phyloP scores from a whole-genome alignment of 2,797 vertebrate genomes.

The Mormyrops attenuatus region DNA sequence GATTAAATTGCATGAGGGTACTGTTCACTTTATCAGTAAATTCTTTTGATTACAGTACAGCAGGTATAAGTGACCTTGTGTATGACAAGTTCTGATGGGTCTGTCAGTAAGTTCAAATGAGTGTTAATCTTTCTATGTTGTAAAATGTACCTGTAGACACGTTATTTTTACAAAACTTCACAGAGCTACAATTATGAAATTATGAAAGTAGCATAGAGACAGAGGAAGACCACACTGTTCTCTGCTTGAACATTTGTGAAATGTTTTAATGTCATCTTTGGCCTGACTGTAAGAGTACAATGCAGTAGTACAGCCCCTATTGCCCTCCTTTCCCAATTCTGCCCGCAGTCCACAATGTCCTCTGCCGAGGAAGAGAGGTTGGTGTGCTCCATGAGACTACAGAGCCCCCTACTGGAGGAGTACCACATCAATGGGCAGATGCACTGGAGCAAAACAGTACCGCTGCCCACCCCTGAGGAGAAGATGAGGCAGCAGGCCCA shows the following conservation, averaged over 20 bases:
- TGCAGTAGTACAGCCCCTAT: background rate
- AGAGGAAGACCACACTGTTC: background rate
- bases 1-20: background rate
- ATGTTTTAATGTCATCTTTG: background rate
- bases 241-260: background rate
- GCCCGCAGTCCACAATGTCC: conserved; percentile 51
- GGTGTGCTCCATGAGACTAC: conserved; percentile 44
- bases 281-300: background rate
- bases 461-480: conserved; percentile 90
- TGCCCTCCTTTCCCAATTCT: background rate
- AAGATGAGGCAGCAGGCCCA: conserved; percentile 81
- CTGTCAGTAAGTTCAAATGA: background rate
- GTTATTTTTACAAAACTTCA: background rate
- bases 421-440: conserved; percentile 55
- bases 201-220: background rate
- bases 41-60: background rate
- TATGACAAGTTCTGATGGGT: background rate
- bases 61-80: background rate
- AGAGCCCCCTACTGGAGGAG: conserved; percentile 54
- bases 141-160: background rate
- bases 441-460: conserved; percentile 68
- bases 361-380: conserved; percentile 54
- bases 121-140: background rate
- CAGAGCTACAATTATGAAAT: background rate
- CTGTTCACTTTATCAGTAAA: background rate